Base-by-base conservation (phyloP, 1,140 invertebrate genomes). In the Glossosoma conforme region DNA sequence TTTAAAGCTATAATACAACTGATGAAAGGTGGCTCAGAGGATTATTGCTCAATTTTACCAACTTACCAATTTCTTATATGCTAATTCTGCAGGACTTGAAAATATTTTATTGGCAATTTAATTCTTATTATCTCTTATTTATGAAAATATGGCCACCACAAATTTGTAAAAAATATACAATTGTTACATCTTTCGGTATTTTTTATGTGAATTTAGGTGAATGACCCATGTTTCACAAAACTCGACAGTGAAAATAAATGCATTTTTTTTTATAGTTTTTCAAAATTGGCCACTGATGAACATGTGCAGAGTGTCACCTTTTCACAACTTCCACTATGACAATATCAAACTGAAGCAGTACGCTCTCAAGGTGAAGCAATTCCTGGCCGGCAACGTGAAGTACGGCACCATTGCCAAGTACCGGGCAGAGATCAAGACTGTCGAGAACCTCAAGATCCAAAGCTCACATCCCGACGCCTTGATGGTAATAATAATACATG, bases 301-400 rank as follows among this genome's bases (percentile, higher is more conserved):
- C 43, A 21, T 73, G 22, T 63, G 60, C 49, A 63, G 63, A 60
- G 64, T 72, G 8, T 72, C 72, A 5, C 68, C 69, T 20, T 58
- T 75, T 47, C 56, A 65, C 51, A 65, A 69, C 32, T 62, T 74
- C 48, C 59, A 68, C 21, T 70, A 66, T 38, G 59, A 43, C 56
- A 54, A 56, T 47, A 46, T 71, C 5, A 72, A 69, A 61, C 45
- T 74, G 17, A 75, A 74, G 54, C 67, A 71, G 51, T 74, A 74
- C 61, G 65, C 66, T 2, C 57, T 65, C 0, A 68, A 67, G 59
- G 64, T 74, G 37, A 62, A 64, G 43, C 69, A 72, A 62, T 49
- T 60, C 15, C 21, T 74, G n/a, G 62, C 65, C 1, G 65, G 60
- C 25, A 54, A 57, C 13, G 24, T 69, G 11, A 44, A 61, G 35